Evolutionary conservation across 2,888 invertebrate species (phyloP), one percentile per base, ranked within the genome.

Genomic region (Drosophila infuscata): DNA sequence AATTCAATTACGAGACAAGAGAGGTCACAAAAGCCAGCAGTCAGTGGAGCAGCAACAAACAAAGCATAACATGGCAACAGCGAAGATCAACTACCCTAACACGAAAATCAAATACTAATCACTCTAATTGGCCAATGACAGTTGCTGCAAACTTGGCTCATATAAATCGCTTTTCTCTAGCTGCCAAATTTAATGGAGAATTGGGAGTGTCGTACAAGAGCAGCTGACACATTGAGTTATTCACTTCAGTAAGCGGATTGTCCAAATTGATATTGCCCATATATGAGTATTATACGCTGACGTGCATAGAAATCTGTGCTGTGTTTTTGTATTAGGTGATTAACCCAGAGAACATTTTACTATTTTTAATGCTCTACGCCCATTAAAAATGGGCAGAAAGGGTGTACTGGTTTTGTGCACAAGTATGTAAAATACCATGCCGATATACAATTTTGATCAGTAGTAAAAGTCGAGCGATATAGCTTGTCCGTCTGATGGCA

Each of bases 1-100:
- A 79, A 76, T 79, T 80, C 62, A 80, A 79, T 78, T 79, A 78
- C 51, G 61, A 71, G 58, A 58, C 60, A 51, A 67, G 71, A 66
- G 63, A 56, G 76, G 76, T 78, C 76, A 79, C 48, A 51, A 36
- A 49, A 35, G 62, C 48, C 62, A 68, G 46, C 46, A 77, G 2
- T 41, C 60, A 65, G 33, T 61, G 33, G 58, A 49, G 56, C 62
- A 60, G 36, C 6, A 25, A 29, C 11, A 32, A n/a, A 51, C 8
- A 17, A 53, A 25, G 15, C 11, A 9, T 8, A 46, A 15, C 33
- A 8, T 20, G 2, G 2, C 11, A 4, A 6, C 20, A 61, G 41
- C 57, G 60, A 63, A 52, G 7, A 7, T 33, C 3, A 11, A n/a
- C 46, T 77, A 38, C 72, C 17, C 77, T 76, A 25, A 29, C 32